A percentile compares a stretch with the other conserved stretches of the same genome.
Conservation (phyloP, 2,797 vertebrate species). For the Lutjanus campechanus region DNA sequence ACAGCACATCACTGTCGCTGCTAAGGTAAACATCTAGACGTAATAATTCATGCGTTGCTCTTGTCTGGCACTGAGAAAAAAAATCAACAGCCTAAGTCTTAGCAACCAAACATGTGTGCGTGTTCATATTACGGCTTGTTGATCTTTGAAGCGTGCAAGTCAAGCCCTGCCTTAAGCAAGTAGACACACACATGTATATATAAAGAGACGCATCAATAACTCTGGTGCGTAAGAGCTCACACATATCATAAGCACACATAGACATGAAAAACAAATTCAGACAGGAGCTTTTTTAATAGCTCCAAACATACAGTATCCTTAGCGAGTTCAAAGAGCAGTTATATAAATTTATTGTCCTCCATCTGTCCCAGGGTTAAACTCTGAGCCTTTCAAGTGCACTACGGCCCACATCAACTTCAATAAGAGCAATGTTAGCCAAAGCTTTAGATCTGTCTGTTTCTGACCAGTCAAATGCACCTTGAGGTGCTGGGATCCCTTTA, state of each 20-base stretch:
- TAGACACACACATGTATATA: constrained; percentile 10
- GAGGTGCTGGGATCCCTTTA: constrained; percentile 42
- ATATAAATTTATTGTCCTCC: constrained; percentile 43
- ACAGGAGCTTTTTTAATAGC: constrained; percentile 23
- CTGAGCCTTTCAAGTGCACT: constrained; percentile 44
- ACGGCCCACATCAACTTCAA: constrained; percentile 48
- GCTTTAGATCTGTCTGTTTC: constrained; percentile 64
- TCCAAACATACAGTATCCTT: neutral
- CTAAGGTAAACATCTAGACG: constrained; percentile 60
- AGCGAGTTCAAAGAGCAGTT: constrained; percentile 57
- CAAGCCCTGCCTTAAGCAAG: constrained; percentile 59
- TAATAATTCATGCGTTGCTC: neutral
- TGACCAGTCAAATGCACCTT: constrained; percentile 62
- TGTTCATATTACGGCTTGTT: constrained; percentile 1
- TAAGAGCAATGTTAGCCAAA: constrained; percentile 38
- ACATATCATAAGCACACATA: constrained; percentile 29
- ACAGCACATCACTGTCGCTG: neutral
- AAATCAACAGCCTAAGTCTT: constrained; percentile 47
- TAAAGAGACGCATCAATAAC: constrained; percentile 8
- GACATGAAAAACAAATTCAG: constrained; percentile 35
- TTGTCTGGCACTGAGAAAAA: neutral
- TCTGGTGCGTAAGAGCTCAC: constrained; percentile 2
- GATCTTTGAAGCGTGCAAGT: constrained; percentile 5
- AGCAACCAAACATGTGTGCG: constrained; percentile 39
- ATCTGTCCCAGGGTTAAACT: constrained; percentile 43